phyloP scores from a whole-genome alignment of 2,888 invertebrate genomes.

The Anorthoa munda region DNA sequence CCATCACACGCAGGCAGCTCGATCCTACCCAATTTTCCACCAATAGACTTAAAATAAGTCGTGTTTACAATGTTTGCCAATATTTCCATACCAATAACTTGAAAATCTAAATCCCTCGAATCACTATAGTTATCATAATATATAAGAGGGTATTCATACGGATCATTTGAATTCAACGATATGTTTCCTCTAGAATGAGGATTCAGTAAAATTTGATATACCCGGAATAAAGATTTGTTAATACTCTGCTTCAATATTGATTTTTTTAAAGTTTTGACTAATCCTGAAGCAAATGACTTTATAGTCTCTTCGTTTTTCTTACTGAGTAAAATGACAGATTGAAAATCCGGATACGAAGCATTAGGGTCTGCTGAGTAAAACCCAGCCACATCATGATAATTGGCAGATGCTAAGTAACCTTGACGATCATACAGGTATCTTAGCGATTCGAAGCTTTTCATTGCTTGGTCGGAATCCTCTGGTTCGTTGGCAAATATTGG shows the following conservation, averaged over 20 bases:
- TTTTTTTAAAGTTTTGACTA: conserved; percentile 38
- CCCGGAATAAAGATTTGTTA: conserved; percentile 38
- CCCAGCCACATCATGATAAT: not conserved
- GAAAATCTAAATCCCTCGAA: conserved; percentile 46
- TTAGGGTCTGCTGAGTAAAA: conserved; percentile 39
- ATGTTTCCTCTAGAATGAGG: conserved; percentile 58
- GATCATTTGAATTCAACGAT: conserved; percentile 53
- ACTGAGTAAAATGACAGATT: not conserved
- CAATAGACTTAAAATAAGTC: conserved; percentile 45
- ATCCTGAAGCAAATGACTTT: conserved; percentile 33
- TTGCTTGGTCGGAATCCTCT: too few species aligned
- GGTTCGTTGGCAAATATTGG: too few species aligned
- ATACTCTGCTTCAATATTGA: conserved; percentile 48
- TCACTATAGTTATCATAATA: conserved; percentile 52
- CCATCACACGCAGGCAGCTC: conserved; percentile 33
- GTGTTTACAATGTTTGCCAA: conserved; percentile 37
- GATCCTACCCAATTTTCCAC: conserved; percentile 28
- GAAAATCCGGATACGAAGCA: conserved; percentile 43
- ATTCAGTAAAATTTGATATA: conserved; percentile 15
- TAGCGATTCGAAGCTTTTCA: too few species aligned
- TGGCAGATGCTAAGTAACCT: too few species aligned
- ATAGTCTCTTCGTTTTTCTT: conserved; percentile 21
- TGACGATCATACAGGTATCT: too few species aligned
- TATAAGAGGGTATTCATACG: conserved; percentile 75
- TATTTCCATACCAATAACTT: conserved; percentile 39